Percentiles rank a stretch among this genome's conserved stretches.
Evolutionary conservation across 2,113 vertebrate genomes (phyloP).

Genomic region (Azemiops feae): DNA sequence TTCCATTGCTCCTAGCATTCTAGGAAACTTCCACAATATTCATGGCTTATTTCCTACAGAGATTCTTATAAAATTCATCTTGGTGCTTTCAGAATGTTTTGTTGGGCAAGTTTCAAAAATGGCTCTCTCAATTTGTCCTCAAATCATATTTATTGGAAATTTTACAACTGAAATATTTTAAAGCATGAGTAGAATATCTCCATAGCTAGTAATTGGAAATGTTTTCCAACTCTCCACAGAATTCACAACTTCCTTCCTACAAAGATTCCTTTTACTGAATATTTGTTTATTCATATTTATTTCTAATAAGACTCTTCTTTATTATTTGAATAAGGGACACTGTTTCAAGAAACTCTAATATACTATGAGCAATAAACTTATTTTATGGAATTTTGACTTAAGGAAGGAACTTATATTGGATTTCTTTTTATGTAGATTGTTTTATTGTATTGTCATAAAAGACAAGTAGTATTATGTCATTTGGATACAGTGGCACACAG

Average conservation of each 20-base stretch:
- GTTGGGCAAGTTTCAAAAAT: neutral
- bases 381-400: neutral
- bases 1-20: neutral
- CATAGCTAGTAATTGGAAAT: neutral
- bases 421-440: neutral
- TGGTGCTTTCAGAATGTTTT: neutral
- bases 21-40: neutral
- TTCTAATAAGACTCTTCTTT: neutral
- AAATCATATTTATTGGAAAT: neutral
- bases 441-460: neutral
- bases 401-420: neutral
- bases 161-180: neutral
- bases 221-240: neutral
- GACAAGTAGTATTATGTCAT: neutral
- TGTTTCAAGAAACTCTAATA: neutral
- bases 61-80: neutral
- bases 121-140: neutral
- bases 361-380: neutral
- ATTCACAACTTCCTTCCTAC: neutral
- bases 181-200: neutral
- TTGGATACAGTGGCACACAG: neutral
- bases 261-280: neutral
- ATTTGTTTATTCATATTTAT: neutral
- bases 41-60: neutral
- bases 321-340: neutral